Base-by-base conservation (phyloP, 2,797 vertebrate species). In the Decapterus maruadsi region DNA sequence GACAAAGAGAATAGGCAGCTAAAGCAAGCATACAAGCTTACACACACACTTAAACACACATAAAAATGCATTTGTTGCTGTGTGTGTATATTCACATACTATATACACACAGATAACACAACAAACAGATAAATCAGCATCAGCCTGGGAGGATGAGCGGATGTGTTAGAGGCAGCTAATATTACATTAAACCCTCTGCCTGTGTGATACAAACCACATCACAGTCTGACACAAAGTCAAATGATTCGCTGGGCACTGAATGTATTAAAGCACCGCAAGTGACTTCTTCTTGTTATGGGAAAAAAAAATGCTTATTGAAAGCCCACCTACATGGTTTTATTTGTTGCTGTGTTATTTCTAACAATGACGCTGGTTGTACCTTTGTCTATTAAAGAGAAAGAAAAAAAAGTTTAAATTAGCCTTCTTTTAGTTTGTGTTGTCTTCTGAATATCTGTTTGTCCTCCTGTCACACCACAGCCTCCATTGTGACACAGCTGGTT, bases 241-340 rank as follows among this genome's bases (percentile, higher is more conserved):
- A 65, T 16, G 45, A 86, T 81, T 68, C 61, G 75, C 87, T 90
- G 89, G 86, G 77, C 85, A 91, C 85, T 84, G 90, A 94, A 94
- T 93, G 92, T 93, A 94, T 94, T 85, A 82, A 91, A 91, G 90
- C 92, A 93, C 93, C 93, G 88, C 88, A 91, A 94, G 93, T 93
- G 93, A 91, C 93, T 94, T 93, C 84, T 85, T 92, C 78, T 85
- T 82, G 87, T 72, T 78, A 66, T 45, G 51, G 54, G 55, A 64
- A 68, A 79, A 75, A 76, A 65, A 68, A 55, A 55, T 56, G 66
- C 53, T 75, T n/a, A 74, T 79, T 34, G 60, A 89, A 87, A 84
- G 74, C 76, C 76, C 82, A 68, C 51, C 68, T 70, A 31, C 75
- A 69, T 63, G 72, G 69, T 81, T 87, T 55, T 69, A 26, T 78